Evolutionary conservation across 2,797 vertebrate species (phyloP), one percentile per base, ranked within the genome.

Genomic region (Selene dorsalis): DNA sequence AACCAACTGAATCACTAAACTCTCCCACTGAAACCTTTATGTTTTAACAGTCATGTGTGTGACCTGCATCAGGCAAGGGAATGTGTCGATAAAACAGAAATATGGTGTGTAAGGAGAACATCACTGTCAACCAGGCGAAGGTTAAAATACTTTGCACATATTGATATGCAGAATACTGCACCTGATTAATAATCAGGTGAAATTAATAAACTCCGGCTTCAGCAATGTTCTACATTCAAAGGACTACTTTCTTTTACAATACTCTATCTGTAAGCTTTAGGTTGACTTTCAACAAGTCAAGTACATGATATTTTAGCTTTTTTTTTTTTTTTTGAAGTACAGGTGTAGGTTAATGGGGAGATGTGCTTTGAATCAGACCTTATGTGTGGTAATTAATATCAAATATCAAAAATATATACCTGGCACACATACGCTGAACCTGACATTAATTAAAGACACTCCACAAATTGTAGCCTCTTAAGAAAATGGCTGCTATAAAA

Each of bases 1-100:
- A 88, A 53, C 62, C 74, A 71, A 61, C 74, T 60, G 58, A 77
- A 80, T 82, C 73, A 53, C 61, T 75, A 48, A 64, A 73, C 80
- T 71, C 77, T 56, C 60, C 74, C 52, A 47, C 48, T 82, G 79
- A 83, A 62, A 75, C 39, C 28, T 79, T 83, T 75, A 41, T 68
- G 63, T 58, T 87, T 79, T 79, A 43, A 69, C 67, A 59, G 52
- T 39, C 14, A 4, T 7, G 11, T 66, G 20, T 74, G 69, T n/a
- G 39, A 60, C 68, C 55, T 18, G 66, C 47, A 55, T 71, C 57
- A 39, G 39, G 63, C 50, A 28, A 65, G 24, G 24, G 55, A 53
- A 32, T 28, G 55, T 58, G 61, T 53, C 16, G 69, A 50, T 69
- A 43, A 58, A 38, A 47, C 30, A 52, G 22, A 61, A 67, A 7